Evolutionary conservation across 37 sponge, comb jelly and placozoan species (phyloP), one percentile per base, ranked within the genome.

Genomic region (Lycopodina hypogea): DNA sequence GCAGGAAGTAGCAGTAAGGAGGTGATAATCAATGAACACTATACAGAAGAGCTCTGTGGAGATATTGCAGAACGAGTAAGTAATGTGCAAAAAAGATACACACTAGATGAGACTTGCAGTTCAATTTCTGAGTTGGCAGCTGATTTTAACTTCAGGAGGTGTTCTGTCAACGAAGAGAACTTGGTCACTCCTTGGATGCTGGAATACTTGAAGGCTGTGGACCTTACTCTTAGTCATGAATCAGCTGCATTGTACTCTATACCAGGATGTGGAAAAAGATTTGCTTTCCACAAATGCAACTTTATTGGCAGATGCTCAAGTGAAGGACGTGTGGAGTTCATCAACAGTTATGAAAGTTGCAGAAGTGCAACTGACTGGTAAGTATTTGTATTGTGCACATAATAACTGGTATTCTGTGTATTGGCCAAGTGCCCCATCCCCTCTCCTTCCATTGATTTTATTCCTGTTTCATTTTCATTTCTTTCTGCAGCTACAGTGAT

Each of bases 261-360:
- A 36, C 42, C 41, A 7, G 41, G 24, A 18, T 78, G 79, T 35
- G n/a, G 56, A 23, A 11, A 68, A 0, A 64, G 68, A 15, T 51
- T 45, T 3, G 35, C 38, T 1, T 24, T 21, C 39, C 51, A 45
- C 30, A 12, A 9, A 30, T 78, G 79, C 56, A 32, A 55, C 50
- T 65, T 78, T 9, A 12, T 76, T 3, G 84, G 84, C 26, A 50
- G 62, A 30, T 83, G 84, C 71, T 56, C 70, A 33, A 58, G 56
- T 1, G 59, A 76, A 19, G 77, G 71, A 2, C 53, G 59, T 40
- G 75, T 67, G 33, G 84, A 83, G 34, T 21, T 83, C 17, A 67
- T 64, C 52, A 68, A 75, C 51, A 69, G 76, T 3, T 36, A 76
- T 26, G 77, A 76, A 34, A 2, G 7, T 37, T 83, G 84, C 55